Conservation (phyloP, 2,888 invertebrate species). For the Globia sparganii region DNA sequence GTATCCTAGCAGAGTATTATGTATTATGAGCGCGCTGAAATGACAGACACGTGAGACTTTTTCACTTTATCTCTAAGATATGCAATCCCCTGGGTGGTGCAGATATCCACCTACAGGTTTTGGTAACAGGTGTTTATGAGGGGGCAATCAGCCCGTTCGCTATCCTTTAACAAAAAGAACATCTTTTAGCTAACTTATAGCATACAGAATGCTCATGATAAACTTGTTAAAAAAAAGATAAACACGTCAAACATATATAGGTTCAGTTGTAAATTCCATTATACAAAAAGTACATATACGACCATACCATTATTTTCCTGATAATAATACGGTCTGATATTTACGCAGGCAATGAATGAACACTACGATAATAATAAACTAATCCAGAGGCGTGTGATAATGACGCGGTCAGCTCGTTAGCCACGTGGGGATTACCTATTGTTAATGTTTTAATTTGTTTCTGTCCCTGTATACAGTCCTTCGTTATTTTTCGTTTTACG, state of each 20-base stretch:
- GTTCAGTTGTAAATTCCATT: conserved; percentile 14
- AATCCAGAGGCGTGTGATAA: conserved; percentile 86
- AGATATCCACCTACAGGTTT: conserved; percentile 15
- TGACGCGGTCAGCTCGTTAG: conserved; percentile 86
- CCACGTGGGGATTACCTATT: conserved; percentile 86
- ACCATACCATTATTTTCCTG: conserved; percentile 71
- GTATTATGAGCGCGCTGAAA: conserved; percentile 16
- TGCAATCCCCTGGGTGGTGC: conserved; percentile 21
- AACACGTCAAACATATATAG: neutral
- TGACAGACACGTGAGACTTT: conserved; percentile 18
- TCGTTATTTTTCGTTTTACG: conserved; percentile 56
- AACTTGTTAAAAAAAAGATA: neutral
- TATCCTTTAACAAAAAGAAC: neutral
- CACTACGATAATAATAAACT: conserved; percentile 84
- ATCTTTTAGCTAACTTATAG: neutral
- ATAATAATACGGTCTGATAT: conserved; percentile 71
- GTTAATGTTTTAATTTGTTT: conserved; percentile 89
- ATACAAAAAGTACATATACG: conserved; percentile 10
- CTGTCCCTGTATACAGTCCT: conserved; percentile 71
- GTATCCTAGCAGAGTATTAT: conserved; percentile 7
- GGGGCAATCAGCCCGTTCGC: neutral
- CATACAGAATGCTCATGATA: conserved; percentile 1
- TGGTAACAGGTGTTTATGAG: conserved; percentile 18
- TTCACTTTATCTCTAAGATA: conserved; percentile 19
- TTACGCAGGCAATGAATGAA: conserved; percentile 76